Evolutionary conservation across 2,888 invertebrate species (phyloP).

Genomic region (Erebia epiphron): DNA sequence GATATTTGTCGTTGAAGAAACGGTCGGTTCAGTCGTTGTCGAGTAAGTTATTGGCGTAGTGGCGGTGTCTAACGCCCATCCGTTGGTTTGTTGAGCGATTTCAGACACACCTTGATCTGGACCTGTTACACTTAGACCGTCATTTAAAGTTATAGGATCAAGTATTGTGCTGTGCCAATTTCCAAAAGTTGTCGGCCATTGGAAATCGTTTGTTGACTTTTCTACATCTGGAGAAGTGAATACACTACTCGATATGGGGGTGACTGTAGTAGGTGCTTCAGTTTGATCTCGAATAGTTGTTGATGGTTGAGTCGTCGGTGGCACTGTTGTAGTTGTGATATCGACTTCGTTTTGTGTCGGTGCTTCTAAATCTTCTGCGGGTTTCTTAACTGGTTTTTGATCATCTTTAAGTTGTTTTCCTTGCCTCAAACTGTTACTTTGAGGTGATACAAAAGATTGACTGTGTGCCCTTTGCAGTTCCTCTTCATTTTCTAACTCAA

Average conservation of each 20-base stretch:
- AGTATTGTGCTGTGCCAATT: conserved; percentile 86
- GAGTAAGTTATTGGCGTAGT: conserved; percentile 57
- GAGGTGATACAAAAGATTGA: conserved; percentile 86
- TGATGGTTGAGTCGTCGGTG: conserved; percentile 58
- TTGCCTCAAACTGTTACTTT: conserved; percentile 72
- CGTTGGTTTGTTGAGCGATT: conserved; percentile 55
- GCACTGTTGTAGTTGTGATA: conserved; percentile 54
- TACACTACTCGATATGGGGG: conserved; percentile 56
- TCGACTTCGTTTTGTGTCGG: conserved; percentile 62
- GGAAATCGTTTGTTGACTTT: conserved; percentile 75
- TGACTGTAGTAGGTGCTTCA: conserved; percentile 55
- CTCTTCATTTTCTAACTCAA: conserved; percentile 82
- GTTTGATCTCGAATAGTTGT: conserved; percentile 56
- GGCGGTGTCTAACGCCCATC: conserved; percentile 57
- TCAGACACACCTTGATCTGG: conserved; percentile 54
- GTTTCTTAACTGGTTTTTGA: conserved; percentile 57
- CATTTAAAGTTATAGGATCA: conserved; percentile 88
- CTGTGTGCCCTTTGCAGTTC: conserved; percentile 87
- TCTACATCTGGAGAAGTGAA: conserved; percentile 72
- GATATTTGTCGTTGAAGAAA: conserved; percentile 58
- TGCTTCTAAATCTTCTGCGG: conserved; percentile 72
- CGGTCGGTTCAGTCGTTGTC: conserved; percentile 60
- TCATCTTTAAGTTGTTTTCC: conserved; percentile 68
- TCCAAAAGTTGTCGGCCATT: conserved; percentile 72
- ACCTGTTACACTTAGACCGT: conserved; percentile 80